phyloP scores from a whole-genome alignment of 2,113 vertebrate species.

The Alosa alosa region DNA sequence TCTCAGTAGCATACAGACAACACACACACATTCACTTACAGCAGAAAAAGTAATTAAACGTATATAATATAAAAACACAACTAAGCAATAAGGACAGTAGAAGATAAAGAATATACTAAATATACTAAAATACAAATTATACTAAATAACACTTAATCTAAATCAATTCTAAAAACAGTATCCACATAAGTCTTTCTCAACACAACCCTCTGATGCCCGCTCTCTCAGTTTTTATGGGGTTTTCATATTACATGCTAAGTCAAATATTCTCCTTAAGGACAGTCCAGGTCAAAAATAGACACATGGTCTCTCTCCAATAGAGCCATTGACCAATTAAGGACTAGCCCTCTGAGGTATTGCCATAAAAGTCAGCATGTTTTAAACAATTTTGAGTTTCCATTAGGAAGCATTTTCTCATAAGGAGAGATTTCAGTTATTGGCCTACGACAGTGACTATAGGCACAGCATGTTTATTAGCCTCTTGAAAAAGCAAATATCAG shows the following conservation, averaged over 20 bases:
- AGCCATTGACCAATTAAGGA: slow-evolving; percentile 39
- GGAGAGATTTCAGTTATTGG: slow-evolving; percentile 16
- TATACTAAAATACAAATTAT: too few relatives aligned
- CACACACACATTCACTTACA: too few relatives aligned
- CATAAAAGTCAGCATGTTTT: slow-evolving; percentile 39
- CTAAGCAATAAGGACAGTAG: too few relatives aligned
- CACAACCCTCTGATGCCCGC: neutral
- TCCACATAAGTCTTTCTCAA: neutral
- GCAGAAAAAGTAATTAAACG: too few relatives aligned
- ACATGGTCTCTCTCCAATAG: slow-evolving; percentile 8
- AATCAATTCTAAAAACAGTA: too few relatives aligned
- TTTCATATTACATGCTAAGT: neutral
- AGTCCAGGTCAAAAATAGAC: slow-evolving; percentile 39
- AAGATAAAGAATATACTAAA: too few relatives aligned
- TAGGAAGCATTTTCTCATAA: slow-evolving; percentile 22
- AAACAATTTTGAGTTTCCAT: slow-evolving; percentile 26
- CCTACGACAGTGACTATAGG: neutral
- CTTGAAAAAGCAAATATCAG: neutral
- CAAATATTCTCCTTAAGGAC: slow-evolving; percentile 17
- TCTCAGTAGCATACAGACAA: too few relatives aligned
- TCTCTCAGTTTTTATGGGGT: neutral
- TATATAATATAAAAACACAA: too few relatives aligned
- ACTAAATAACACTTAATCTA: too few relatives aligned
- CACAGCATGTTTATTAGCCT: neutral
- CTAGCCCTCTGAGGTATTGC: slow-evolving; percentile 21